Percentiles rank a stretch among this genome's conserved stretches.
phyloP scores from a whole-genome alignment of 2,113 vertebrate genomes.

The Hydrochoerus hydrochaeris region DNA sequence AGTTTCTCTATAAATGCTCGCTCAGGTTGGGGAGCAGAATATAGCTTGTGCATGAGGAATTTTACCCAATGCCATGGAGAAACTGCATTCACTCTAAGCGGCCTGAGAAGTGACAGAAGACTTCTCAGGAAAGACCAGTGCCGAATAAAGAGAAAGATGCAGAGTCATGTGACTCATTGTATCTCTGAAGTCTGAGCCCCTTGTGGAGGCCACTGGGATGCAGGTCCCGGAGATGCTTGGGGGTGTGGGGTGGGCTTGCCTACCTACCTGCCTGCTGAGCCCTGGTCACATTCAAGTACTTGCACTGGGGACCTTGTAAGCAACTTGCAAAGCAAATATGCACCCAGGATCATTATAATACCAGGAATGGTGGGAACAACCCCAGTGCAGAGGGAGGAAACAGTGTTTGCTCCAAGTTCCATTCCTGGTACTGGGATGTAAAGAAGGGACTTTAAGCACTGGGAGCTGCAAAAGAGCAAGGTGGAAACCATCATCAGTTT shows the following conservation, averaged over 20 bases:
- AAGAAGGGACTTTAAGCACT: not conserved
- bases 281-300: accelerated
- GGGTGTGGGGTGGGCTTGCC: not conserved
- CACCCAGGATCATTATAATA: accelerated
- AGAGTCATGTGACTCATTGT: not conserved
- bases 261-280: not conserved
- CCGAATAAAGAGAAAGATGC: constrained; percentile 50
- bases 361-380: not conserved
- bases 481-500: not conserved
- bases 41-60: not conserved
- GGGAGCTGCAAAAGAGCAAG: not conserved
- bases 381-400: constrained; percentile 30
- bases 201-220: not conserved
- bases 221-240: not conserved
- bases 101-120: not conserved
- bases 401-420: constrained; percentile 66
- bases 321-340: constrained; percentile 8
- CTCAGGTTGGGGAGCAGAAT: constrained; percentile 57
- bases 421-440: not conserved
- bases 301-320: not conserved
- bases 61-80: not conserved
- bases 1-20: constrained; percentile 63
- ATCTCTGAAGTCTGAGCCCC: constrained; percentile 51
- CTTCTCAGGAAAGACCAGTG: not conserved
- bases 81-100: not conserved